phyloP scores from a whole-genome alignment of 2,888 invertebrate genomes.

The Leptogaster cylindrica region DNA sequence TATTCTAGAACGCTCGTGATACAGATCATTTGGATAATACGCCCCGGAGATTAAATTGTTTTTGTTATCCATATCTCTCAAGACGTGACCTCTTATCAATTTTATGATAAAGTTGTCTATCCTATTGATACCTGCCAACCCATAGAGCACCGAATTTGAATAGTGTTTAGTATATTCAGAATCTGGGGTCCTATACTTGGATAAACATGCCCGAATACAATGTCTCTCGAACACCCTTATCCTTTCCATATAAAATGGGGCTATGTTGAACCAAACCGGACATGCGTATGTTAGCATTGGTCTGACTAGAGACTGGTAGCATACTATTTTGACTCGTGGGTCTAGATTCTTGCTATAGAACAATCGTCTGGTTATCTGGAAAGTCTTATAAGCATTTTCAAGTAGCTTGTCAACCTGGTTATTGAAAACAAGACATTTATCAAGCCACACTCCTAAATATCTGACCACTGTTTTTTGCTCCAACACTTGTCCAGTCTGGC shows the following conservation, averaged over 20 bases:
- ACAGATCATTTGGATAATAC: not conserved
- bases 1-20: not conserved
- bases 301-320: not conserved
- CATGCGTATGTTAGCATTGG: not conserved
- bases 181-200: not conserved
- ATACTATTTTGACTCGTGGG: not conserved
- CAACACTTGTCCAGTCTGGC: not conserved
- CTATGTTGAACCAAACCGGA: not conserved
- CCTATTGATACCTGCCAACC: not conserved
- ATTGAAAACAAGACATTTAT: not conserved
- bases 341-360: not conserved
- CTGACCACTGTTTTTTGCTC: not conserved
- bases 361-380: not conserved
- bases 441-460: not conserved
- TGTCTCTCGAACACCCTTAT: not conserved
- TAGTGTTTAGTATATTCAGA: not conserved
- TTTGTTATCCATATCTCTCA: too few relatives aligned
- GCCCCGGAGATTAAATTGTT: not conserved
- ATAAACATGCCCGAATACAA: not conserved
- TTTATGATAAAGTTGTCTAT: constrained; percentile 4
- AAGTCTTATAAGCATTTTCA: not conserved
- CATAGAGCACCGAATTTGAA: not conserved
- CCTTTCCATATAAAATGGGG: not conserved
- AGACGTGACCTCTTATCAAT: too few relatives aligned
- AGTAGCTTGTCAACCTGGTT: not conserved